phyloP scores from a whole-genome alignment of 2,888 invertebrate species.

The Desoria tigrina region DNA sequence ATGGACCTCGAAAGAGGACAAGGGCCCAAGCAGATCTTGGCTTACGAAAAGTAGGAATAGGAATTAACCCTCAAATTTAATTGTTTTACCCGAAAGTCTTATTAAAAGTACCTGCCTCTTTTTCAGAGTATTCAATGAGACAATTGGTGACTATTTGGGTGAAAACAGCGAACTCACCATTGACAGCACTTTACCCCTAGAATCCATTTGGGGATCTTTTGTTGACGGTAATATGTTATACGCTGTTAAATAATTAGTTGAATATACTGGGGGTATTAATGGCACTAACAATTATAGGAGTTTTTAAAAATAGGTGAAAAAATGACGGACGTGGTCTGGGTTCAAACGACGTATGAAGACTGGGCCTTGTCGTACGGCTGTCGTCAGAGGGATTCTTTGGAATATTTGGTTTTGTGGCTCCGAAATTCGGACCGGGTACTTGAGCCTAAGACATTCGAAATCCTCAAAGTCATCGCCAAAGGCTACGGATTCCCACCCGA shows the following conservation, averaged over 20 bases:
- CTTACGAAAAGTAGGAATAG: too few relatives aligned
- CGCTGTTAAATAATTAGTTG: background rate
- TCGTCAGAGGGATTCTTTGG: background rate
- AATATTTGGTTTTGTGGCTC: background rate
- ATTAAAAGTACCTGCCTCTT: too few relatives aligned
- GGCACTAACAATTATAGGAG: background rate
- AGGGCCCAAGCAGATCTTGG: background rate
- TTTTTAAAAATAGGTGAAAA: background rate
- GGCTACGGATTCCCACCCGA: constrained; percentile 6
- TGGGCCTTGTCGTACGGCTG: constrained; percentile 1
- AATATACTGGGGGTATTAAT: too few relatives aligned
- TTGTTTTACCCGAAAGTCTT: too few relatives aligned
- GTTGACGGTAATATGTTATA: background rate
- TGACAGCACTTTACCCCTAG: background rate
- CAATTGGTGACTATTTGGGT: background rate
- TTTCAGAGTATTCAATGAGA: background rate
- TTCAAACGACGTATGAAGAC: constrained; percentile 1
- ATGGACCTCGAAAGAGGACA: background rate
- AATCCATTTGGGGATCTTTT: background rate
- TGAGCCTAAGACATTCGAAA: background rate
- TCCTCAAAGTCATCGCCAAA: background rate
- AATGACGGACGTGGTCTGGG: background rate
- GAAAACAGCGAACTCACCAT: background rate
- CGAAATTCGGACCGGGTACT: background rate
- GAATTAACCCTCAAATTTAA: too few relatives aligned